Percentiles rank a stretch among this genome's conserved stretches.
These are phyloP conservation scores for Aricia artaxerxes DNA, from an alignment of 2,888 invertebrate species.

Conservation along the genomic window DNA sequence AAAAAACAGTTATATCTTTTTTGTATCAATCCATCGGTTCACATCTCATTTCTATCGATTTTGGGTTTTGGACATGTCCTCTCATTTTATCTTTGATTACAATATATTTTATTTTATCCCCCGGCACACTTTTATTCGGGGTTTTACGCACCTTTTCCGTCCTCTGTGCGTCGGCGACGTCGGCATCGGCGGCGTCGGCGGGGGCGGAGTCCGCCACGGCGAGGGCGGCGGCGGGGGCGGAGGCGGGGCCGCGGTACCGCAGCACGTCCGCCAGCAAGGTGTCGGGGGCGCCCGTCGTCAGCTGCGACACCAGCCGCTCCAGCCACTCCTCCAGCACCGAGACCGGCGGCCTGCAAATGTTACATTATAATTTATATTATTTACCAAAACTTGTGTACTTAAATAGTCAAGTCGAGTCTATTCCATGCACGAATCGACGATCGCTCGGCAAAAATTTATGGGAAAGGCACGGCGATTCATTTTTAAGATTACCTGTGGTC, in stretches of 20 bases:
- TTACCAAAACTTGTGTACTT: background rate
- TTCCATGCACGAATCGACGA: too few species aligned
- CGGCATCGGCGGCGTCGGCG: background rate
- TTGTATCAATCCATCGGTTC: too few species aligned
- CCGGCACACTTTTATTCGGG: too few species aligned
- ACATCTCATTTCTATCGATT: background rate
- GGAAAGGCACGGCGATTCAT: too few species aligned
- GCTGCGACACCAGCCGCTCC: constrained; percentile 87
- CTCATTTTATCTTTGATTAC: background rate
- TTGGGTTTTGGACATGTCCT: background rate
- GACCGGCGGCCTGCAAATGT: constrained; percentile 87
- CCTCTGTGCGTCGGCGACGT: background rate
- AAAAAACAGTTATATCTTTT: too few species aligned
- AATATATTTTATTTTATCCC: background rate
- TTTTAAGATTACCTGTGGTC: constrained; percentile 57
- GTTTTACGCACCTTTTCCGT: background rate
- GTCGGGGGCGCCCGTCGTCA: constrained; percentile 83
- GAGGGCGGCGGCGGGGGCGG: constrained; percentile 77
- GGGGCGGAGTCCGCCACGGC: constrained; percentile 42
- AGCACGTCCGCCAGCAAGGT: constrained; percentile 88
- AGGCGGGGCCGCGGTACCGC: constrained; percentile 80
- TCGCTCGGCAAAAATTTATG: too few species aligned
- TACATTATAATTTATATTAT: background rate
- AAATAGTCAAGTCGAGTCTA: too few species aligned
- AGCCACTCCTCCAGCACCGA: constrained; percentile 95